A percentile compares a stretch with the other conserved stretches of the same genome.
Evolutionary conservation across 2,797 vertebrate genomes (phyloP).

Genomic region (Paratrypauchen microcephalus): DNA sequence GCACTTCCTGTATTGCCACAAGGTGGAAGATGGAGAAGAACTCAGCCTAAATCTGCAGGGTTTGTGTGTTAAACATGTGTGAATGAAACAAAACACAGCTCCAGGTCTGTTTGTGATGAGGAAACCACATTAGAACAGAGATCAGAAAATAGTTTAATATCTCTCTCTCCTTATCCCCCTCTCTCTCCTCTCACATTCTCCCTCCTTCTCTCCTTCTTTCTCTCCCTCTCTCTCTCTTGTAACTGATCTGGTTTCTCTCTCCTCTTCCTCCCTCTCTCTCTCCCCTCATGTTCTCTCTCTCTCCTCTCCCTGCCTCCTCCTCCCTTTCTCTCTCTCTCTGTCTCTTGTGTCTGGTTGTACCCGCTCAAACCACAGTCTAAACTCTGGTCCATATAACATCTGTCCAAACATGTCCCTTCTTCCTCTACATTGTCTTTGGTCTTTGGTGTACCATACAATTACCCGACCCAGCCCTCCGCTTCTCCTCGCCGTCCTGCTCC

Average conservation of each 20-base stretch:
- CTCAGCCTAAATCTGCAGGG: too few relatives aligned
- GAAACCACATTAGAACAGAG: too few relatives aligned
- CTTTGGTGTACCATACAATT: constrained; percentile 59
- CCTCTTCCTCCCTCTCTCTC: not conserved
- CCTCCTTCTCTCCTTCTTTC: not conserved
- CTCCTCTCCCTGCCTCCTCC: not conserved
- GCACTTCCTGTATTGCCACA: too few relatives aligned
- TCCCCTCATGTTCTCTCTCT: not conserved
- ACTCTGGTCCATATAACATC: constrained; percentile 33
- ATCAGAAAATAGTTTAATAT: too few relatives aligned
- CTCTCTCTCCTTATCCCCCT: not conserved
- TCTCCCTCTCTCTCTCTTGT: too few relatives aligned
- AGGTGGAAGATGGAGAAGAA: too few relatives aligned
- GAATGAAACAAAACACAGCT: too few relatives aligned
- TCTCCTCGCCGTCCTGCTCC: constrained; percentile 57
- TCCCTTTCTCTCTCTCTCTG: not conserved
- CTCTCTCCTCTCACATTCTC: too few relatives aligned
- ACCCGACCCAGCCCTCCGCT: constrained; percentile 32
- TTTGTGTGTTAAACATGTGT: too few relatives aligned
- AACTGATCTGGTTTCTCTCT: too few relatives aligned
- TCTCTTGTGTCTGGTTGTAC: constrained; percentile 16
- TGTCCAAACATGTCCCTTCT: constrained; percentile 47
- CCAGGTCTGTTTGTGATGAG: too few relatives aligned
- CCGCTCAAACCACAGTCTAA: constrained; percentile 42
- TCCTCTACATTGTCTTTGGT: constrained; percentile 54